phyloP scores from a whole-genome alignment of 2,113 vertebrate species.

The Emydocephalus ijimae region DNA sequence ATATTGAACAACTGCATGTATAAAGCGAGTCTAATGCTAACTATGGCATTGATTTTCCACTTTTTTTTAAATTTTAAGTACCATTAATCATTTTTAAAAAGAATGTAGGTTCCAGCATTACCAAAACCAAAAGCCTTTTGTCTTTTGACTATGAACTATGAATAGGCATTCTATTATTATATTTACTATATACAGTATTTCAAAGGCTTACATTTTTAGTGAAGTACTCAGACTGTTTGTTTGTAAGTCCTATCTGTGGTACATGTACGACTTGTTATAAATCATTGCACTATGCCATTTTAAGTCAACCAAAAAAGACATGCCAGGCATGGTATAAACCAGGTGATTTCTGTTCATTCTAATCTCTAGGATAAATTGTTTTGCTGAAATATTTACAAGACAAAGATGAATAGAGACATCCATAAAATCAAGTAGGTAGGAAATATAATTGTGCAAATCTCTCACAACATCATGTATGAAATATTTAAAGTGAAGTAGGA shows the following conservation, averaged over 20 bases:
- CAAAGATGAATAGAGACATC: neutral
- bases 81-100: neutral
- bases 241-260: neutral
- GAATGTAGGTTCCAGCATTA: neutral
- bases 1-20: neutral
- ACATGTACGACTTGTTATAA: neutral
- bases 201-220: neutral
- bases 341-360: neutral
- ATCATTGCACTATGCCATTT: neutral
- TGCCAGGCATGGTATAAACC: neutral
- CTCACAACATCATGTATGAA: slow-evolving; percentile 34
- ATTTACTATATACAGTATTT: neutral
- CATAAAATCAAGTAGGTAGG: neutral
- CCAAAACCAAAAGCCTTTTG: neutral
- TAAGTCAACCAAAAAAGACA: neutral
- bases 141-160: neutral
- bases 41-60: neutral
- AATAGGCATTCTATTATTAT: neutral
- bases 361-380: neutral
- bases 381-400: neutral
- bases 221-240: neutral
- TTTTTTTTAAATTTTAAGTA: neutral
- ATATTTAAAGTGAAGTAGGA: slow-evolving; percentile 41
- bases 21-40: neutral
- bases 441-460: neutral